Conservation (phyloP, 2,113 vertebrate species). For the Crotophaga sulcirostris region DNA sequence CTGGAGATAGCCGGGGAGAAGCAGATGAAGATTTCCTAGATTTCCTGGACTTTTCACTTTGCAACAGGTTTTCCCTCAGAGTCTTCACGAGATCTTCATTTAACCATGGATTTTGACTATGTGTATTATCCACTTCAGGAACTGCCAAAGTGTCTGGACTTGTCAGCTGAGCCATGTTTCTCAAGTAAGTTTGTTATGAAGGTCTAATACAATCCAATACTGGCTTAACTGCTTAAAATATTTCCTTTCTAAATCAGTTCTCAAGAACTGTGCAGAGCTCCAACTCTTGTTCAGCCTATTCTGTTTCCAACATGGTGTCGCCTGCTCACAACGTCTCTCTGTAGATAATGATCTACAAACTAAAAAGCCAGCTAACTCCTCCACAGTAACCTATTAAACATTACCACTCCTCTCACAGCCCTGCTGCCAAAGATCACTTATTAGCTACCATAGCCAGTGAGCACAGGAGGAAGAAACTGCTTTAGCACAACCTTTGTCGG, state of each 20-base stretch:
- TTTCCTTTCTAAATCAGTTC: not conserved
- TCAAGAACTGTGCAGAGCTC: slow-evolving; percentile 1
- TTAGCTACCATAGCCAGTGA: slow-evolving; percentile 59
- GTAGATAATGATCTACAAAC: slow-evolving; percentile 69
- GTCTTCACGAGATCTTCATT: slow-evolving; percentile 97
- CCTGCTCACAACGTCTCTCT: slow-evolving; percentile 52
- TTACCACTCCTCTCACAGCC: slow-evolving; percentile 64
- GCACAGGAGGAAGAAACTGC: slow-evolving; percentile 57
- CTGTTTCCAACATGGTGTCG: slow-evolving; percentile 29
- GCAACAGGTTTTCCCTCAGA: slow-evolving; percentile 94
- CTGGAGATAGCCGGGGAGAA: slow-evolving; percentile 88
- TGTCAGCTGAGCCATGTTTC: slow-evolving; percentile 90
- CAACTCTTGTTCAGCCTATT: slow-evolving; percentile 38
- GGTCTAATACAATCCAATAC: not conserved
- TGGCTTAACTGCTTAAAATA: not conserved
- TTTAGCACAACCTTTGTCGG: slow-evolving; percentile 57
- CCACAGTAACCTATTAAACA: slow-evolving; percentile 67
- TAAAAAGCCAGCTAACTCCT: slow-evolving; percentile 60
- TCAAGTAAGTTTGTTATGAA: slow-evolving; percentile 47
- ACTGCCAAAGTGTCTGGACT: slow-evolving; percentile 87
- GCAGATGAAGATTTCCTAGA: slow-evolving; percentile 85
- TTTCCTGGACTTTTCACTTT: slow-evolving; percentile 87
- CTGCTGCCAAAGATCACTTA: slow-evolving; percentile 68
- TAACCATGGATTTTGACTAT: slow-evolving; percentile 84
- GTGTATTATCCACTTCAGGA: slow-evolving; percentile 86